Base-by-base conservation (phyloP, 2,113 vertebrate genomes). In the Lasiurus cinereus region DNA sequence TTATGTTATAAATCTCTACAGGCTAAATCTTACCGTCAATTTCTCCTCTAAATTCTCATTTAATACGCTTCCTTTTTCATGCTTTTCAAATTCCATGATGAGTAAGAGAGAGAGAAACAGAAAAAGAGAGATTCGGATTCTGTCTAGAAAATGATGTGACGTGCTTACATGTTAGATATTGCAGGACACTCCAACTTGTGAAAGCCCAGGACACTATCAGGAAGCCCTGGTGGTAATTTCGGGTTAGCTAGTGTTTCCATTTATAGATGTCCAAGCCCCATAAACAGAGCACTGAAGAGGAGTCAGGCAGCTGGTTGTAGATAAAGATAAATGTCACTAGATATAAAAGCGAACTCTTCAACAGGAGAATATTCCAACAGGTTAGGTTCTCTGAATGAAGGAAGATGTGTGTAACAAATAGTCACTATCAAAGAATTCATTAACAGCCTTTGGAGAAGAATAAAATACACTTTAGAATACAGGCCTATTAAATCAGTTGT, bases 241-340 rank as follows among this genome's bases (percentile, higher is more conserved):
- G 97, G 97, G 97, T 97, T 98, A 98, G 98, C 95, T 10, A 86
- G 76, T 97, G 98, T 98, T 99, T 99, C 99, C 99, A 99, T 99
- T 99, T 99, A 99, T 99, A 99, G 99, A 98, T 91, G 89, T 98
- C 50, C 95, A 98, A 99, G 98, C 98, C 98, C 98, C 98, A 98
- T 98, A 99, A 99, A 99, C 99, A 99, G 98, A 98, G 98, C 96
- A 29, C 74, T 96, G 98, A 98, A 98, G 97, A 98, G 98, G 98
- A 98, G 98, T 96, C 97, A 98, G 98, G 98, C 98, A 98, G 97
- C 98, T 98, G 98, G 98, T 97, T 96, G 98, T 97, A 88, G 98
- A 98, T 98, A 98, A 99, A 98, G 99, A 98, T 98, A 98, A 98
- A 98, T 83, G 59, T 97, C 97, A 84, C 93, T 91, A 97, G 93